phyloP scores from a whole-genome alignment of 2,888 invertebrate genomes.

The Ernsta delagoae region DNA sequence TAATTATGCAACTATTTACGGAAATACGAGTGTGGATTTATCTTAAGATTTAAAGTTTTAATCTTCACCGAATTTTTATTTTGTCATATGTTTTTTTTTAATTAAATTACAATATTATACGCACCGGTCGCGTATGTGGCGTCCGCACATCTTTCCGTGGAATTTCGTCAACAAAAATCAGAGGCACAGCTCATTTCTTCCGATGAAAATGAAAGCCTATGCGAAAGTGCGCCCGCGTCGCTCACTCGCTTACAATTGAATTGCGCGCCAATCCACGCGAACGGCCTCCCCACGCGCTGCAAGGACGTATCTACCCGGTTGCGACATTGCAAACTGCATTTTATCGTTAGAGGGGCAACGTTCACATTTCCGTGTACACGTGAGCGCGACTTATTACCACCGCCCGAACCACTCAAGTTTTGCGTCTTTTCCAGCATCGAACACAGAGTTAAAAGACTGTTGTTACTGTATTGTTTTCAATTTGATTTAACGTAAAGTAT shows the following conservation, averaged over 20 bases:
- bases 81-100: too few species aligned
- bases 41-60: neutral
- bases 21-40: neutral
- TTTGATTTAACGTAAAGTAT: neutral
- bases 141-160: conserved; percentile 25
- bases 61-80: neutral
- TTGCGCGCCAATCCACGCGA: conserved; percentile 71
- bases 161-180: conserved; percentile 40
- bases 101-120: neutral
- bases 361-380: conserved; percentile 43
- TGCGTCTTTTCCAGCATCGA: conserved; percentile 18
- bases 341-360: conserved; percentile 46
- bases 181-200: conserved; percentile 62
- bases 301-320: conserved; percentile 66
- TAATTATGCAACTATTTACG: neutral
- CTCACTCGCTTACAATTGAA: conserved; percentile 70
- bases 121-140: conserved; percentile 40
- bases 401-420: neutral
- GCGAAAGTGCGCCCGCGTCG: conserved; percentile 77
- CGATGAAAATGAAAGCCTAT: conserved; percentile 76
- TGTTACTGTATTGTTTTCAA: neutral
- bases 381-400: neutral
- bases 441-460: conserved; percentile 4
- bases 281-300: conserved; percentile 58
- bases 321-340: conserved; percentile 54